Base-by-base conservation (phyloP, 2,888 invertebrate species). In the Heliconius erato region DNA sequence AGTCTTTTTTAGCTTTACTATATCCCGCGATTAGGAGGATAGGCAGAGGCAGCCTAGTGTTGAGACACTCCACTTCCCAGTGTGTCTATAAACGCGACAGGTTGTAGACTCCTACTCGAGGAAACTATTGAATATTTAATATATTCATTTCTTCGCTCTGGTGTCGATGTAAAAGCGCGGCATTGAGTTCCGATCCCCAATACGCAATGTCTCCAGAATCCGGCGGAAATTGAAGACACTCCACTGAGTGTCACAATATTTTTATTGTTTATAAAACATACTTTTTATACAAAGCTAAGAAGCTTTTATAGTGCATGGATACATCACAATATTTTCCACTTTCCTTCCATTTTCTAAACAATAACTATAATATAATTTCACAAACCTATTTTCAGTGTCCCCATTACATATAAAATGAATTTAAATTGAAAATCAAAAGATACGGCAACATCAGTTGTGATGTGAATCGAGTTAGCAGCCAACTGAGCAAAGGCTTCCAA, bases 401-500 rank as follows among this genome's bases (percentile, higher is more conserved):
- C 40, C 1, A n/a, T 40, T 1, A 12, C 40, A 40, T 40, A 23
- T 12, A 74, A 59, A 23, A 59, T 14, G n/a, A 74, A 59, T 74
- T 35, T 54, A 54, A 23, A 54, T 32, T 74, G 32, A 14, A 74
- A 74, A 14, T 32, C 59, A 32, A 59, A 74, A 4, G 28, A 35
- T 35, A 28, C 14, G n/a, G 16, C 26, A 9, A 16, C 44, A 26
- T 72, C 28, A 28, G 28, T 59, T 6, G 14, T 54, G 32, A 54
- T 32, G 32, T 63, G 59, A 63, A 32, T 63, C n/a, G 54, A 76
- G 32, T 32, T 63, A 63, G 32, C 12, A 59, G 12, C 35, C 32
- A 63, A 76, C 74, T 76, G n/a, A 63, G 74, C 32, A n/a, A 76
- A 76, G 14, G 54, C 74, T 23, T 63, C 74, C 74, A 76, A 76